A percentile compares a stretch with the other conserved stretches of the same genome.
Evolutionary conservation across 1,140 invertebrate species (phyloP).

Genomic region (Sitodiplosis mosellana): DNA sequence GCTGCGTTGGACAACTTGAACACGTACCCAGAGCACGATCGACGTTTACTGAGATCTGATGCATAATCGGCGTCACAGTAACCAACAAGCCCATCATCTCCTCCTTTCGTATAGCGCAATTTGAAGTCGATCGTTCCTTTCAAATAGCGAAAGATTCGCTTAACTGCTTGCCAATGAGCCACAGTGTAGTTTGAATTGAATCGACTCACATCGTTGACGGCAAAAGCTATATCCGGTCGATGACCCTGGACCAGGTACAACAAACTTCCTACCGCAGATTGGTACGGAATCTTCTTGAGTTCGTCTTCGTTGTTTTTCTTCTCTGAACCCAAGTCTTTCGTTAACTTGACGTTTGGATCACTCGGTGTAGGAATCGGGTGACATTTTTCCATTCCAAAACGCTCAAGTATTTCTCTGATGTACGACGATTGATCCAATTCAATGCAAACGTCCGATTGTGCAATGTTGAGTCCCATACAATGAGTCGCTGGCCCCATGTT

Average conservation of each 20-base stretch:
- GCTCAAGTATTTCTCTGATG: slow-evolving; percentile 16
- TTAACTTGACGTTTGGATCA: slow-evolving; percentile 11
- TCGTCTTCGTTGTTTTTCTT: slow-evolving; percentile 1
- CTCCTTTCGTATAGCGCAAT: too few relatives aligned
- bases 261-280: slow-evolving; percentile 14
- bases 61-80: too few relatives aligned
- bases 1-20: not conserved
- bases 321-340: slow-evolving; percentile 6
- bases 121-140: slow-evolving; percentile 4
- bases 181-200: slow-evolving; percentile 5
- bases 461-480: slow-evolving; percentile 19
- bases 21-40: not conserved
- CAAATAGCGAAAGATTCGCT: slow-evolving; percentile 14
- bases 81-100: too few relatives aligned
- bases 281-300: slow-evolving; percentile 1
- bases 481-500: slow-evolving; percentile 8
- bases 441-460: slow-evolving; percentile 10
- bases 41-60: too few relatives aligned
- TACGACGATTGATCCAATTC: slow-evolving; percentile 17
- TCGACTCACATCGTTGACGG: slow-evolving; percentile 10
- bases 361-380: slow-evolving; percentile 12
- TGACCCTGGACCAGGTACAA: slow-evolving; percentile 14
- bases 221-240: slow-evolving; percentile 18
- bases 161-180: slow-evolving; percentile 5
- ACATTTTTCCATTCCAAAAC: slow-evolving; percentile 11